phyloP scores from a whole-genome alignment of 2,797 vertebrate species.

The Muscicapa comitata region DNA sequence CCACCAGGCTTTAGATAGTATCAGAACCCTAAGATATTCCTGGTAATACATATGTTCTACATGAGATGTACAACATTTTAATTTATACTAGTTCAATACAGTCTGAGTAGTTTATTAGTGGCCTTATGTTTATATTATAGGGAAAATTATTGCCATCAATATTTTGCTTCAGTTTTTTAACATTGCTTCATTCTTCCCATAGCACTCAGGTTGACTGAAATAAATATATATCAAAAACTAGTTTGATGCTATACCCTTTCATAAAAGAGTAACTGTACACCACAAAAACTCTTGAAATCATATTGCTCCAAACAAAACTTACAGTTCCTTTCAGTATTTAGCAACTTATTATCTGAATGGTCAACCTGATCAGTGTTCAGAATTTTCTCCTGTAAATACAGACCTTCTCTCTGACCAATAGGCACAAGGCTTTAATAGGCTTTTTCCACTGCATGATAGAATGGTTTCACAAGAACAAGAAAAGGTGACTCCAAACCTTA shows the following conservation, averaged over 20 bases:
- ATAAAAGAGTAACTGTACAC: not conserved
- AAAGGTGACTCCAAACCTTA: not conserved
- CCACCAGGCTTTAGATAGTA: not conserved
- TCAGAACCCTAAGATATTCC: not conserved
- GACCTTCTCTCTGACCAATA: not conserved
- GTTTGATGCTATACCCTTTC: not conserved
- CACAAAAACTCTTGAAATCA: not conserved
- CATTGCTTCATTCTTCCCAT: not conserved
- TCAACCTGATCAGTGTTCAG: not conserved
- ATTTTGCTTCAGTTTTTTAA: not conserved
- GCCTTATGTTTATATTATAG: not conserved
- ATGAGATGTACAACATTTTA: not conserved
- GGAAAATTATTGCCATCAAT: not conserved
- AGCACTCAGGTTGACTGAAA: rapidly evolving
- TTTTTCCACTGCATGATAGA: not conserved
- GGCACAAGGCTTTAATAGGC: not conserved
- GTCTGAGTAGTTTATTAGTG: not conserved
- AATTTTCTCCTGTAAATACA: not conserved
- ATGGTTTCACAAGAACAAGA: rapidly evolving
- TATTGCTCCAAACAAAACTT: not conserved
- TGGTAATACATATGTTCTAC: not conserved
- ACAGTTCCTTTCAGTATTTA: not conserved
- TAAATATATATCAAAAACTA: not conserved
- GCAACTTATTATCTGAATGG: not conserved
- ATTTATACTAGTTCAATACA: not conserved